phyloP scores from a whole-genome alignment of 1,140 invertebrate species.

The Teleopsis dalmanni region DNA sequence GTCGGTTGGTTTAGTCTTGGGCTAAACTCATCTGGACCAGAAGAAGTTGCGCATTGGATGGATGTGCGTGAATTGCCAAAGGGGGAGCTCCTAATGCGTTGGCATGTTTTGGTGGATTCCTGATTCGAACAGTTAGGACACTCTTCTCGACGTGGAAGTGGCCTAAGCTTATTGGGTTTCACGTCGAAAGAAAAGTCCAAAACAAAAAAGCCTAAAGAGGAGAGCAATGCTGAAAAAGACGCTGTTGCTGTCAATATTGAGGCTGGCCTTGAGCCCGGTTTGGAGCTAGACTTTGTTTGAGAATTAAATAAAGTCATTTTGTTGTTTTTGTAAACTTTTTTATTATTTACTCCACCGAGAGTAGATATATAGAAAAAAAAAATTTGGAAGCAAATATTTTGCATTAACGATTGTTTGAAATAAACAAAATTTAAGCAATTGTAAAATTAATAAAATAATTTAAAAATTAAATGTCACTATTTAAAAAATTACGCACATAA shows the following conservation, averaged over 20 bases:
- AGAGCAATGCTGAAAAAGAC: constrained; percentile 19
- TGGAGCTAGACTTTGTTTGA: constrained; percentile 42
- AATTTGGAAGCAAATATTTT: too few species aligned
- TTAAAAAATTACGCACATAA: too few species aligned
- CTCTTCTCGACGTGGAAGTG: constrained; percentile 33
- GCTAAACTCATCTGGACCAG: constrained; percentile 82
- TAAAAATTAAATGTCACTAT: too few species aligned
- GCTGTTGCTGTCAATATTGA: constrained; percentile 40
- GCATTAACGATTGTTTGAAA: too few species aligned
- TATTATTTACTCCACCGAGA: too few species aligned
- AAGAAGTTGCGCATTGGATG: constrained; percentile 89
- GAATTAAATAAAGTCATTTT: constrained; percentile 7
- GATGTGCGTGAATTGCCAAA: constrained; percentile 65
- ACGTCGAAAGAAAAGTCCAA: constrained; percentile 35
- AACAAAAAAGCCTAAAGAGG: constrained; percentile 18
- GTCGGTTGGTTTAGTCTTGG: constrained; percentile 93
- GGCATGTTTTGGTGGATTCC: constrained; percentile 61
- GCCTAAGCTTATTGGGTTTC: constrained; percentile 28
- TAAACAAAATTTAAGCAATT: too few species aligned
- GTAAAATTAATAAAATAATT: too few species aligned
- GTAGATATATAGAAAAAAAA: too few species aligned
- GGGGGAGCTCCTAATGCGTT: constrained; percentile 48
- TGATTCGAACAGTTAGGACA: constrained; percentile 44
- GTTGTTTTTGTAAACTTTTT: too few species aligned
- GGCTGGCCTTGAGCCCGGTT: constrained; percentile 33